phyloP scores from a whole-genome alignment of 2,113 vertebrate genomes.

The cattle (Bos taurus) region DNA sequence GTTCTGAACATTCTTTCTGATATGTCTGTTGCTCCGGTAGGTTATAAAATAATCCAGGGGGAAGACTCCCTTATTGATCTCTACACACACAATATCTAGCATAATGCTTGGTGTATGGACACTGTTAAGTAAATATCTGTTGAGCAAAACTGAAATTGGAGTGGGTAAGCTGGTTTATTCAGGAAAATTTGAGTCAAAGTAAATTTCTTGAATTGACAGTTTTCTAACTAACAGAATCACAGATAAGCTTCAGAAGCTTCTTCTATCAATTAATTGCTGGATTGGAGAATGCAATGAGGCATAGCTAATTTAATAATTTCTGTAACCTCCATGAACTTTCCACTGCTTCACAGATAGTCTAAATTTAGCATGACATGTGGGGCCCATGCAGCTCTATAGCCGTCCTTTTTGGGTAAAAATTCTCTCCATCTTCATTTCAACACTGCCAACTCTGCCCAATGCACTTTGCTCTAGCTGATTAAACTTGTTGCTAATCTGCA shows the following conservation, averaged over 20 bases:
- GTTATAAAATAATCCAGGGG: background rate
- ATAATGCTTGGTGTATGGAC: background rate
- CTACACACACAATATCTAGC: background rate
- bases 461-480: background rate
- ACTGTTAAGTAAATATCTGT: background rate
- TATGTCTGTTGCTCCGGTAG: background rate
- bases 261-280: background rate
- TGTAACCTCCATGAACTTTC: background rate
- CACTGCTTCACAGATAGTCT: background rate
- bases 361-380: background rate
- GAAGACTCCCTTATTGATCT: background rate
- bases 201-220: slow-evolving; percentile 26
- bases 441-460: background rate
- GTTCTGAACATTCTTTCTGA: background rate
- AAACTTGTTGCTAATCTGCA: background rate
- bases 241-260: background rate
- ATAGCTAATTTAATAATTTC: slow-evolving; percentile 15
- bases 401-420: background rate
- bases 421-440: background rate
- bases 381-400: background rate
- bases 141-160: background rate
- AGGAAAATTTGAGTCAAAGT: background rate
- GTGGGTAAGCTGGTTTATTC: background rate
- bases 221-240: slow-evolving; percentile 32
- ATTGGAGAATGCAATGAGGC: background rate